A percentile compares a stretch with the other conserved stretches of the same genome.
Conservation (phyloP, 2,113 vertebrate species). For the human (Homo sapiens) region GRCh38 chr12:129193001-129193500, state of each 20-base stretch:
- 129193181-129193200: background rate
- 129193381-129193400: background rate
- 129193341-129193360: background rate
- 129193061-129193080: too few relatives aligned
- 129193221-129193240: accelerated
- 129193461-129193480: background rate
- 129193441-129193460: background rate
- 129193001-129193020: too few relatives aligned
- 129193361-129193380: background rate
- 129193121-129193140: too few relatives aligned
- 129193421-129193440: background rate
- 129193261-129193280: too few relatives aligned
- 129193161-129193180: too few relatives aligned
- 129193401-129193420: accelerated
- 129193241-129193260: background rate
- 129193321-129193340: too few relatives aligned
- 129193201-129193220: accelerated
- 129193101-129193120: too few relatives aligned
- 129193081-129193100: too few relatives aligned
- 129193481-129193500: accelerated
- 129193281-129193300: background rate
- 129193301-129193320: background rate
- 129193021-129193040: too few relatives aligned
- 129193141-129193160: too few relatives aligned
- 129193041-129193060: too few relatives aligned